Base-by-base conservation (phyloP, 2,113 vertebrate species). In the Empidonax alnorum region DNA sequence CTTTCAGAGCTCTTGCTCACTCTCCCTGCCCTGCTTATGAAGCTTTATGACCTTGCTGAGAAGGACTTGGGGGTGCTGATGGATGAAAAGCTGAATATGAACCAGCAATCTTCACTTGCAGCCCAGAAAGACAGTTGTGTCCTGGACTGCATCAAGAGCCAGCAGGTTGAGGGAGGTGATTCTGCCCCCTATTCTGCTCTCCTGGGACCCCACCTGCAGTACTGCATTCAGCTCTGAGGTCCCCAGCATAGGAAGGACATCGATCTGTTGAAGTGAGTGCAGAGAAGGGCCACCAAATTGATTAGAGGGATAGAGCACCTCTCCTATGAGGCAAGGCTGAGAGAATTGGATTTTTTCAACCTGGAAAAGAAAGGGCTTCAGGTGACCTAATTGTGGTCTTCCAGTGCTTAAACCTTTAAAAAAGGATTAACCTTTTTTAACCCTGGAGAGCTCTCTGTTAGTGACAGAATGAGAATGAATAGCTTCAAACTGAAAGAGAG, bases 61-160 rank as follows among this genome's bases (percentile, higher is more conserved):
- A 37, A 55, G 30, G 35, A 23, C 14, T 55, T 55, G 30, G 20
- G 35, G 7, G 55, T 84, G 25, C 25, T 76, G 35, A 27, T 63
- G 25, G 41, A 28, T 63, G 18, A 62, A 56, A 35, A 56, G 31
- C n/a, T 20, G 41, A 41, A 35, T 5, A 9, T 23, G 47, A 76
- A 4, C 30, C 12, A 8, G 10, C 18, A 23, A 10, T 5, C 12
- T 16, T 35, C 4, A 0, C 17, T 69, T 6, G 18, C 21, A 63
- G 31, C 35, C 20, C 3, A 30, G 31, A 63, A 33, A 62, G 71
- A 16, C 25, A 42, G 0, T 0, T 0, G 6, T 10, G 14, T 27
- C 25, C 78, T 12, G 9, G 30, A n/a, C 55, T 83, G 25, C 47
- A 62, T 42, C 30, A 9, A 55, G 12, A 42, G 55, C 1, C n/a